Evolutionary conservation across 2,113 vertebrate species (phyloP).

Genomic region (Prunella fulvescens): DNA sequence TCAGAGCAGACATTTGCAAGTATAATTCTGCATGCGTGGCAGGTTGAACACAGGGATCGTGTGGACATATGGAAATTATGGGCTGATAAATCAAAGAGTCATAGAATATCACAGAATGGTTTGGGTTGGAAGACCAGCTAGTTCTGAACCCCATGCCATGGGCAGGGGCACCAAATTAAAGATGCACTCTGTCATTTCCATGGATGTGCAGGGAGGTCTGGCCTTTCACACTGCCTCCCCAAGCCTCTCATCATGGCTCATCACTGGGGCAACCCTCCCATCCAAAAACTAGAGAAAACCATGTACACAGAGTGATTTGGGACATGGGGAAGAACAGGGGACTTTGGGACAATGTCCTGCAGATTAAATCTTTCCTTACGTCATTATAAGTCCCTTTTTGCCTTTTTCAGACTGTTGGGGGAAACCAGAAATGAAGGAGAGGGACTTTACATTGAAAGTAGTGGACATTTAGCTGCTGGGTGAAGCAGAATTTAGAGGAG

Average conservation of each 20-base stretch:
- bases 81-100: not conserved
- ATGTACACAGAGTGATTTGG: not conserved
- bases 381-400: not conserved
- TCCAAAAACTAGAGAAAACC: not conserved
- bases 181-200: not conserved
- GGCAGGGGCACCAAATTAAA: not conserved
- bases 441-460: not conserved
- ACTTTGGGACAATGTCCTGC: not conserved
- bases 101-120: not conserved
- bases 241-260: not conserved
- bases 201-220: not conserved
- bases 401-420: not conserved
- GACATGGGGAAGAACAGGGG: not conserved
- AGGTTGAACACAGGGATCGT: fast-evolving
- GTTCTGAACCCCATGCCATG: no score
- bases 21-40: fast-evolving
- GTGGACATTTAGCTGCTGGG: not conserved
- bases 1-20: not conserved
- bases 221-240: not conserved
- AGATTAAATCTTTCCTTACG: not conserved
- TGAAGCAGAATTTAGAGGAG: not conserved
- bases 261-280: not conserved
- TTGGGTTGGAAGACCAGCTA: not conserved
- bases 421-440: not conserved
- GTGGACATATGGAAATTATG: not conserved